These are phyloP conservation scores for Nettapus auritus DNA, from an alignment of 2,113 vertebrate species.

Conservation along the genomic window DNA sequence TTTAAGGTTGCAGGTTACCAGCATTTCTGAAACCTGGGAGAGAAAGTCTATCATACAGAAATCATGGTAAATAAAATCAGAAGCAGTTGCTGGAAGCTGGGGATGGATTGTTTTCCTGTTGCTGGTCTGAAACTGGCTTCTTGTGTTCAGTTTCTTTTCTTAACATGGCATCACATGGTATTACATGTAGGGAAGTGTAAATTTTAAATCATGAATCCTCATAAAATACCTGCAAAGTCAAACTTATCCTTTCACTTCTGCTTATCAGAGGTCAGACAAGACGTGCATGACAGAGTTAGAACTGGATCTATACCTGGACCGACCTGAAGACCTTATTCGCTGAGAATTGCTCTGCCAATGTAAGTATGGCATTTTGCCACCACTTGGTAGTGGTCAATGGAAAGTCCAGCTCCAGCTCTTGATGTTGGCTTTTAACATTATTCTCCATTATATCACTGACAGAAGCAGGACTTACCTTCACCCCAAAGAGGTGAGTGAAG, in stretches of 20 bases:
- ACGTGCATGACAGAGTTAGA: neutral
- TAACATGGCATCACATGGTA: neutral
- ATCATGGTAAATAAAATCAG: neutral
- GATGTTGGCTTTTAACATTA: neutral
- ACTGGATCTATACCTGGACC: neutral
- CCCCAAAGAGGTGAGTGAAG: neutral
- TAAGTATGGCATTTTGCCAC: neutral
- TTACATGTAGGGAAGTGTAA: neutral
- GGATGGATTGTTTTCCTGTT: neutral
- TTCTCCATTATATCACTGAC: neutral
- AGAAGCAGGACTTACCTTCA: neutral
- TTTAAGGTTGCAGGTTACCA: neutral
- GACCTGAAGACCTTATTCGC: neutral
- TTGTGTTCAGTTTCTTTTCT: neutral
- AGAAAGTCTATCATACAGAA: neutral
- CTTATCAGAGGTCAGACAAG: neutral
- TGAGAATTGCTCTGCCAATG: neutral
- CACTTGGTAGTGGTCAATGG: neutral
- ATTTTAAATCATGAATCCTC: conserved; percentile 3
- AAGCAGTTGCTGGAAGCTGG: neutral
- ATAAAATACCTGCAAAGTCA: neutral
- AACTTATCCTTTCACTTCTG: conserved; percentile 1
- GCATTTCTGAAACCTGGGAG: neutral
- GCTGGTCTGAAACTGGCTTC: neutral
- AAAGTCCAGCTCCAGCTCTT: neutral